Evolutionary conservation across 2,797 vertebrate genomes (phyloP).

Genomic region (Cyprinodon diabolis): DNA sequence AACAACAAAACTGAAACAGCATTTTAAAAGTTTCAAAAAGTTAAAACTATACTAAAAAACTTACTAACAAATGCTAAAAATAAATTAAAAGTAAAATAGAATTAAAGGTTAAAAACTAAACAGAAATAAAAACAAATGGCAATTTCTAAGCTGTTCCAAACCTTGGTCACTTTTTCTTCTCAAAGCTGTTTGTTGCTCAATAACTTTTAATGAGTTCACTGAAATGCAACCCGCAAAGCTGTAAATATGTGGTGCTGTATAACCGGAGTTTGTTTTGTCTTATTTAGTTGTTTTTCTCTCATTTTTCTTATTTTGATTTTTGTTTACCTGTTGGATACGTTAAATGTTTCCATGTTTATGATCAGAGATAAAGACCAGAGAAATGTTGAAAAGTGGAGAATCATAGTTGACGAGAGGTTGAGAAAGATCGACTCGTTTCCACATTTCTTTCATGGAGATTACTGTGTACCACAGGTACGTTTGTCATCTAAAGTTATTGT

Average conservation of each 20-base stretch:
- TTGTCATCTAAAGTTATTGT: neutral
- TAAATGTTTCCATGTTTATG: constrained; percentile 4
- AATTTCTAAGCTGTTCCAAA: too few relatives aligned
- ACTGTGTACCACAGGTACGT: constrained; percentile 69
- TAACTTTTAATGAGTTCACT: too few relatives aligned
- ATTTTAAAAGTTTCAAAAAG: too few relatives aligned
- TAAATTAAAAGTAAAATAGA: too few relatives aligned
- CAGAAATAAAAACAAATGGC: too few relatives aligned
- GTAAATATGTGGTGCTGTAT: too few relatives aligned
- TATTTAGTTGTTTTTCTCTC: neutral
- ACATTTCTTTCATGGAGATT: constrained; percentile 79
- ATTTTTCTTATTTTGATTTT: neutral
- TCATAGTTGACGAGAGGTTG: constrained; percentile 64
- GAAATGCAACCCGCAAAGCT: too few relatives aligned
- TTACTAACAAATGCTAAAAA: too few relatives aligned
- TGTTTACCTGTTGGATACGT: constrained; percentile 2
- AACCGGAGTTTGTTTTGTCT: too few relatives aligned
- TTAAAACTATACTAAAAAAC: too few relatives aligned
- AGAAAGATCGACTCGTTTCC: constrained; percentile 70
- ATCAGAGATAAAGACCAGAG: constrained; percentile 48
- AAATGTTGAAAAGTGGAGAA: constrained; percentile 56
- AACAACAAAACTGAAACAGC: too few relatives aligned
- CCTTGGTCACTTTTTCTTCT: neutral
- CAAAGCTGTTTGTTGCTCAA: neutral
- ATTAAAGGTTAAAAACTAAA: too few relatives aligned